Base-by-base conservation (phyloP, 2,113 vertebrate species). In the Dasyurus viverrinus region DNA sequence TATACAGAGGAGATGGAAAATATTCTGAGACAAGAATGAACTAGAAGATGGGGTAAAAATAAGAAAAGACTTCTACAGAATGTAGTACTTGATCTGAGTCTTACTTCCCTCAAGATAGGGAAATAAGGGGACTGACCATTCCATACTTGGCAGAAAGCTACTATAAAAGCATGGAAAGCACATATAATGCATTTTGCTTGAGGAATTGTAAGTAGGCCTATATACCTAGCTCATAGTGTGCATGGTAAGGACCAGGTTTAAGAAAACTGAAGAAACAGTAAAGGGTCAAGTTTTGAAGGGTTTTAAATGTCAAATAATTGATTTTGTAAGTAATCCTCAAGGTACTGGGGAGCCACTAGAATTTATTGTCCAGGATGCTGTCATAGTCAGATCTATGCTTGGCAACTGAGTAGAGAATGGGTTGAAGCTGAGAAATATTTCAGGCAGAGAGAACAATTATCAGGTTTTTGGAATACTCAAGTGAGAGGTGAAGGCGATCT, bases 401-500 rank as follows among this genome's bases (percentile, higher is more conserved):
- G 60, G 36, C 60, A 76, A 76, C 30, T 76, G 60, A 76, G 60
- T 76, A 14, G 14, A 76, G 36, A 76, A 19, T 19, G 5, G 30
- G 60, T 76, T 76, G 60, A 36, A 76, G 3, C 30, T 5, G 12
- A 68, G 30, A 36, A 27, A 60, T 2, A 60, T 10, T 60, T 68
- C 1, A 12, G 2, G 27, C 27, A 76, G 60, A n/a, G 60, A 76
- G 30, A 76, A 76, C 3, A 76, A 76, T 76, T 76, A n/a, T 4
- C 4, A 76, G 60, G 30, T 4, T 76, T n/a, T n/a, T 76, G 30
- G 60, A n/a, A 76, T 76, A n/a, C 14, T 76, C 60, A 76, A 76
- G 11, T n/a, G 0, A 76, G 12, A n/a, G 12, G 12, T 76, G 14
- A n/a, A 16, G 36, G 36, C n/a, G 2, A 14, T 3, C 3, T 14